phyloP scores from a whole-genome alignment of 1,140 invertebrate species.

The Lordiphosa mommai region DNA sequence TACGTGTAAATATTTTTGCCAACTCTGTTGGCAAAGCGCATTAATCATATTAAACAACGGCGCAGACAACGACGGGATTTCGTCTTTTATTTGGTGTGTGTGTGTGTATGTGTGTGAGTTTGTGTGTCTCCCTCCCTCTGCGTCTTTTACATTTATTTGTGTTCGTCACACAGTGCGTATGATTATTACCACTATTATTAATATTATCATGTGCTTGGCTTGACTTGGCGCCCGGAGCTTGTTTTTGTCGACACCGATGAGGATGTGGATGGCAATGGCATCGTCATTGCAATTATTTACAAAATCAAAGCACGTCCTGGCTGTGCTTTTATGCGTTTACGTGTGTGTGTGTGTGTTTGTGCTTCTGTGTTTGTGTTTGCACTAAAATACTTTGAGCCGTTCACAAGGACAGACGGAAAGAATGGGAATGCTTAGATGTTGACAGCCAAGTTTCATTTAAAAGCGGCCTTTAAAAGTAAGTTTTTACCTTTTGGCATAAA shows the following conservation, averaged over 20 bases:
- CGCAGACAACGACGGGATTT: conserved; percentile 31
- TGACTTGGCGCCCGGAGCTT: conserved; percentile 38
- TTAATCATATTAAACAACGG: conserved; percentile 70
- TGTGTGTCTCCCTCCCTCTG: not conserved
- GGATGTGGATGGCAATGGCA: conserved; percentile 20
- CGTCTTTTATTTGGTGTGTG: conserved; percentile 13
- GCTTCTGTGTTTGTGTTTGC: conserved; percentile 10
- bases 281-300: conserved; percentile 74
- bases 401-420: conserved; percentile 29
- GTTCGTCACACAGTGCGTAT: conserved; percentile 69
- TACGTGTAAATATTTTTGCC: conserved; percentile 69
- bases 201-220: conserved; percentile 67
- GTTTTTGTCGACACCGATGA: conserved; percentile 11
- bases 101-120: conserved; percentile 3
- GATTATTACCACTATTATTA: conserved; percentile 78
- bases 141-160: not conserved
- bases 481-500: conserved; percentile 9
- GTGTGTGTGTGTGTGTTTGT: conserved; percentile 6
- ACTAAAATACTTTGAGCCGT: conserved; percentile 64
- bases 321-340: conserved; percentile 74
- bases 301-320: conserved; percentile 71
- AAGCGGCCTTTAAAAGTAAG: conserved; percentile 1
- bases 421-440: conserved; percentile 28
- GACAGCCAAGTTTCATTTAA: conserved; percentile 31
- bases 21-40: conserved; percentile 39